A percentile compares a stretch with the other conserved stretches of the same genome.
phyloP scores from a whole-genome alignment of 2,113 vertebrate genomes.

The Scatophagus argus region DNA sequence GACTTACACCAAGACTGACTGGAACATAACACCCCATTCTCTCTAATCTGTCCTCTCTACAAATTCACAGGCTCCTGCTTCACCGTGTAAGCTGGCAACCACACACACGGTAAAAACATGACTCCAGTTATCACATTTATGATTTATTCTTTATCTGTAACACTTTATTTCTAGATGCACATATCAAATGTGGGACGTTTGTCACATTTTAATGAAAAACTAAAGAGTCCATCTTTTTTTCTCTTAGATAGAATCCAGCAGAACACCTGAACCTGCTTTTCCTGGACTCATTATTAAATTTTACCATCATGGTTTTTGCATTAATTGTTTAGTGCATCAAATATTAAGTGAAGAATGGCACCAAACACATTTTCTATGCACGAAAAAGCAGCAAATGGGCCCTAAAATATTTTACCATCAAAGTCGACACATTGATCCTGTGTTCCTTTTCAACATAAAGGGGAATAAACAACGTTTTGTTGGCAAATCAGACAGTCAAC shows the following conservation, averaged over 20 bases:
- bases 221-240: background rate
- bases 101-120: constrained; percentile 9
- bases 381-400: constrained; percentile 14
- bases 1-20: constrained; percentile 61
- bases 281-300: constrained; percentile 3
- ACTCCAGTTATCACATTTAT: constrained; percentile 11
- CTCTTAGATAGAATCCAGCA: background rate
- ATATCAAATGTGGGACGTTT: constrained; percentile 7
- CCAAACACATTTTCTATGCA: background rate
- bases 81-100: constrained; percentile 30
- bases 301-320: background rate
- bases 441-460: constrained; percentile 11
- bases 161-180: constrained; percentile 25
- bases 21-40: constrained; percentile 53
- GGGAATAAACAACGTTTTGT: constrained; percentile 31
- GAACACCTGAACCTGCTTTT: background rate
- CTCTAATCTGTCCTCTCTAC: constrained; percentile 60
- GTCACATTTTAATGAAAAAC: background rate
- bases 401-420: background rate
- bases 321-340: constrained; percentile 4
- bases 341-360: background rate
- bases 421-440: constrained; percentile 1
- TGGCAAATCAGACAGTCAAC: constrained; percentile 17
- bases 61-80: constrained; percentile 46
- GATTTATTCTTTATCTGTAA: constrained; percentile 15